Percentiles rank a stretch among this genome's conserved stretches.
Evolutionary conservation across 2,113 vertebrate species (phyloP).

Genomic region (Crotalus horridus): DNA sequence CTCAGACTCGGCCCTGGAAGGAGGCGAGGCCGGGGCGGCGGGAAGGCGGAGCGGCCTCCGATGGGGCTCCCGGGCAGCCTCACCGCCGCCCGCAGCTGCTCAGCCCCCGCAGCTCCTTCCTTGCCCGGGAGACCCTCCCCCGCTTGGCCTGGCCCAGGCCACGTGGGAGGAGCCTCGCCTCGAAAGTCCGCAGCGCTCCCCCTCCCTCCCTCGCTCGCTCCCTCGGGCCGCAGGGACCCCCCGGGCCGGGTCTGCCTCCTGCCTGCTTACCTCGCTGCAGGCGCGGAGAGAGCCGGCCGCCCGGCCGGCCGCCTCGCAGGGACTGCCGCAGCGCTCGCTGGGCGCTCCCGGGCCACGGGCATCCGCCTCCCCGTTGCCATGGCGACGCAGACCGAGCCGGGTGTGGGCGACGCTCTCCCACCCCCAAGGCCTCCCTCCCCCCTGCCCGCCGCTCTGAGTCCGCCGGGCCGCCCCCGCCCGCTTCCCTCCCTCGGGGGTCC

Average conservation of each 20-base stretch:
- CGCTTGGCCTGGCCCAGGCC: background rate
- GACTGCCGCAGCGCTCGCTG: background rate
- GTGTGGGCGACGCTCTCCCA: background rate
- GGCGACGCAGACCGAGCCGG: slow-evolving; percentile 38
- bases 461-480: background rate
- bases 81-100: background rate
- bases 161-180: background rate
- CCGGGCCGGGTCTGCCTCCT: background rate
- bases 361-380: slow-evolving; percentile 54
- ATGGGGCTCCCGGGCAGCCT: too few relatives aligned
- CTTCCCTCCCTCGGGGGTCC: background rate
- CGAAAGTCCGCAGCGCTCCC: background rate
- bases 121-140: too few relatives aligned
- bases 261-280: background rate
- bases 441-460: background rate
- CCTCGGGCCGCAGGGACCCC: background rate
- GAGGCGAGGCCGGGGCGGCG: background rate
- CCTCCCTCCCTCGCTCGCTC: too few relatives aligned
- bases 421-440: background rate
- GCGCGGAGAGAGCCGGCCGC: background rate
- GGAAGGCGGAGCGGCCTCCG: too few relatives aligned
- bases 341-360: slow-evolving; percentile 42
- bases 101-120: background rate
- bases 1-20: background rate
- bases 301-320: slow-evolving; percentile 10